A percentile compares a stretch with the other conserved stretches of the same genome.
phyloP scores from a whole-genome alignment of 2,113 vertebrate species.

The Guaruba guarouba region DNA sequence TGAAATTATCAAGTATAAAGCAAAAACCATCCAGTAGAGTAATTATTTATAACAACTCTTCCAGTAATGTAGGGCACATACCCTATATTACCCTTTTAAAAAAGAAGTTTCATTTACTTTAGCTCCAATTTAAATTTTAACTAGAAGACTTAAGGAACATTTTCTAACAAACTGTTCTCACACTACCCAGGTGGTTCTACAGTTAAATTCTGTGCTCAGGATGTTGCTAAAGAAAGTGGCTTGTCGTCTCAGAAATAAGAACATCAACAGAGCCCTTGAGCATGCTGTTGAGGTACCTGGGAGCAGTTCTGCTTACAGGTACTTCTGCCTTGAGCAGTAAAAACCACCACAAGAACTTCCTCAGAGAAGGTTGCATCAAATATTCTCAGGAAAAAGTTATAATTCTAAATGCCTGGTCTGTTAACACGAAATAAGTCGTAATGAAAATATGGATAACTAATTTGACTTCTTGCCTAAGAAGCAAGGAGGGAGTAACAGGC shows the following conservation, averaged over 20 bases:
- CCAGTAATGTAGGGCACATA: background rate
- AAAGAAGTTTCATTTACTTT: background rate
- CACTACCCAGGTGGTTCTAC: fast-evolving
- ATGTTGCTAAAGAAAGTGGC: background rate
- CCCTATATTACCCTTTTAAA: background rate
- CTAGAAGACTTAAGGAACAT: background rate
- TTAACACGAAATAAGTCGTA: background rate
- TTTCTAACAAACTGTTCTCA: background rate
- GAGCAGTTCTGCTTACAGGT: background rate
- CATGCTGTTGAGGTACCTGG: background rate
- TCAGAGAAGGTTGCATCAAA: background rate
- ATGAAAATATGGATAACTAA: background rate
- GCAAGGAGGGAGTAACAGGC: background rate
- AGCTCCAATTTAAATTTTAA: background rate
- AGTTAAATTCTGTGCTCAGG: background rate
- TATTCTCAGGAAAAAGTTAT: background rate
- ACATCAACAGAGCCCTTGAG: background rate
- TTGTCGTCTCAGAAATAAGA: background rate
- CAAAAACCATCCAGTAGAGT: background rate
- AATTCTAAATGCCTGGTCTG: background rate
- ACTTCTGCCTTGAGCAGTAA: background rate
- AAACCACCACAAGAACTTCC: background rate
- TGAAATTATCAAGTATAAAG: background rate
- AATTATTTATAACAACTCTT: background rate
- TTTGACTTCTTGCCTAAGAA: background rate